These are phyloP conservation scores for Trichogramma dendrolimi DNA, from an alignment of 2,888 invertebrate species.

Conservation along the genomic window DNA sequence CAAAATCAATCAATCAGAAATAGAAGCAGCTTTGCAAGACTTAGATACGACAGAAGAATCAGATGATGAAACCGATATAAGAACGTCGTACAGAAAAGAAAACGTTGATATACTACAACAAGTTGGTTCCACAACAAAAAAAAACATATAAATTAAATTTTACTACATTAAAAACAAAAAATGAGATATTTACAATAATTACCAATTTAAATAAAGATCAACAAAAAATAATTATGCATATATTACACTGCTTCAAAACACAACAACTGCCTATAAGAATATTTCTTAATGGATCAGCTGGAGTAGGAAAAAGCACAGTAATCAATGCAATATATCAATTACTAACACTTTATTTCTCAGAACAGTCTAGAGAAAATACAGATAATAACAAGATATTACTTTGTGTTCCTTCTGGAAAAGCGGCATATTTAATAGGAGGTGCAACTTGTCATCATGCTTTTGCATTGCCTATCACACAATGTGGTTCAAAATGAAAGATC, in stretches of 20 bases:
- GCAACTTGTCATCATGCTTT: no score
- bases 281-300: slow-evolving; percentile 17
- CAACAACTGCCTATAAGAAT: slow-evolving; percentile 11
- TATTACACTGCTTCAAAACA: slow-evolving; percentile 10
- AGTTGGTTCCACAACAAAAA: no score
- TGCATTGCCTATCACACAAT: no score
- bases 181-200: slow-evolving; percentile 6
- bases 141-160: neutral
- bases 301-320: slow-evolving; percentile 16
- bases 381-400: slow-evolving; percentile 32
- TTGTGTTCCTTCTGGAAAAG: slow-evolving; percentile 35
- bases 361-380: slow-evolving; percentile 20
- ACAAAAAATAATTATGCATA: slow-evolving; percentile 10
- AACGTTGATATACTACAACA: no score
- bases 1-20: no score
- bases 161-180: neutral
- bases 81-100: no score
- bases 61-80: no score
- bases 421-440: slow-evolving; percentile 33
- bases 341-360: slow-evolving; percentile 8
- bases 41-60: no score
- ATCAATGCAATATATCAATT: slow-evolving; percentile 19
- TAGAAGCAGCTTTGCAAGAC: no score
- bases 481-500: no score
- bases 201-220: slow-evolving; percentile 1